These are phyloP conservation scores for Trimorus sp. DNA, from an alignment of 2,888 invertebrate genomes.

Conservation along the genomic window DNA sequence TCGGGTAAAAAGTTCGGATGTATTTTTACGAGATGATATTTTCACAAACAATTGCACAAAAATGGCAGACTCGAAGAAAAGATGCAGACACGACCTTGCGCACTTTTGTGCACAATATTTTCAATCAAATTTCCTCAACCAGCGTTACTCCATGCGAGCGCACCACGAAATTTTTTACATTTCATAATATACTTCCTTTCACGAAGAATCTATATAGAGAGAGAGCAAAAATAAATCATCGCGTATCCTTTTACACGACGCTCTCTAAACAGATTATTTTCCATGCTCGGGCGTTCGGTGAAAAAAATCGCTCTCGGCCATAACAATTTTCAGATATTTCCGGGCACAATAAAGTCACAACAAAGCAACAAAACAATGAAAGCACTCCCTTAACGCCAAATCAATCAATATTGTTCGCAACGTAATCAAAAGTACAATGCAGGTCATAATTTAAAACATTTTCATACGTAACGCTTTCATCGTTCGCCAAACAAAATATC, in stretches of 20 bases:
- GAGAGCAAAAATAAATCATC: slow-evolving; percentile 21
- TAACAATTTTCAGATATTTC: slow-evolving; percentile 42
- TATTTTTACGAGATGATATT: too few species aligned
- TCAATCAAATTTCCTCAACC: background rate
- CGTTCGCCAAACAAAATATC: slow-evolving; percentile 21
- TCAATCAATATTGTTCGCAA: slow-evolving; percentile 46
- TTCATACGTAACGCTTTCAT: slow-evolving; percentile 31
- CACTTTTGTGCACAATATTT: background rate
- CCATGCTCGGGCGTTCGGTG: slow-evolving; percentile 16
- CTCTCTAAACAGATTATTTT: slow-evolving; percentile 39
- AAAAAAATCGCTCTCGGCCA: slow-evolving; percentile 32
- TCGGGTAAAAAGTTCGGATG: too few species aligned
- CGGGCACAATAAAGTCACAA: slow-evolving; percentile 44
- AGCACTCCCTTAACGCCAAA: slow-evolving; percentile 44
- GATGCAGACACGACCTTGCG: too few species aligned
- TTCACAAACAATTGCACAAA: too few species aligned
- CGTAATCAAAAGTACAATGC: slow-evolving; percentile 47
- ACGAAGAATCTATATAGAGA: slow-evolving; percentile 6
- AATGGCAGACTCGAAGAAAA: too few species aligned
- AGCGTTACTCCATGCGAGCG: background rate
- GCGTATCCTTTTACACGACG: slow-evolving; percentile 24
- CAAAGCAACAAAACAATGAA: slow-evolving; percentile 47
- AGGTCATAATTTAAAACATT: slow-evolving; percentile 42
- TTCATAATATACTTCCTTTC: slow-evolving; percentile 18
- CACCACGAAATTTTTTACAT: slow-evolving; percentile 16